A percentile compares a stretch with the other conserved stretches of the same genome.
Evolutionary conservation across 1,140 invertebrate genomes (phyloP).

Genomic region (Drosophila guanche): DNA sequence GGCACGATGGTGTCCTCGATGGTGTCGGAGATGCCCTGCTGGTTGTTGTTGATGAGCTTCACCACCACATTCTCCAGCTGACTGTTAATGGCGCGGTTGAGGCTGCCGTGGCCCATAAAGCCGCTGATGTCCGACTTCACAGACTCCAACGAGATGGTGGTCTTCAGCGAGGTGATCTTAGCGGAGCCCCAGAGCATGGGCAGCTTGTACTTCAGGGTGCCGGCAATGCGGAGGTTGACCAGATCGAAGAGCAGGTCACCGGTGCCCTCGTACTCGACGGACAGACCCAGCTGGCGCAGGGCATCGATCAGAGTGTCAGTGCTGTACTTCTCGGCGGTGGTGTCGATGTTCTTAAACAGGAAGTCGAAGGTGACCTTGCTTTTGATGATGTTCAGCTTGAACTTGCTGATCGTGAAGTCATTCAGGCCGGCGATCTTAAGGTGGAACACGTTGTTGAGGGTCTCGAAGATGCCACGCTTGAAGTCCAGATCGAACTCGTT

Average conservation of each 20-base stretch:
- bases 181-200: conserved; percentile 78
- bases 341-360: conserved; percentile 63
- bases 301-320: conserved; percentile 77
- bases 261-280: conserved; percentile 73
- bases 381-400: conserved; percentile 70
- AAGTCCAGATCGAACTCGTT: conserved; percentile 56
- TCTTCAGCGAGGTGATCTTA: conserved; percentile 72
- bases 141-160: conserved; percentile 58
- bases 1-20: conserved; percentile 73
- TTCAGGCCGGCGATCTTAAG: conserved; percentile 73
- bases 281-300: conserved; percentile 68
- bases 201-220: conserved; percentile 71
- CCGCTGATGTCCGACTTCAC: conserved; percentile 69
- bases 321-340: conserved; percentile 67
- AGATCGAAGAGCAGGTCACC: conserved; percentile 68
- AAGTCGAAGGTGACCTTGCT: conserved; percentile 75
- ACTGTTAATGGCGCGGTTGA: conserved; percentile 66
- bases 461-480: conserved; percentile 72
- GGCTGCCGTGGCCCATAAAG: conserved; percentile 72
- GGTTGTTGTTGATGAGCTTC: conserved; percentile 62
- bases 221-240: conserved; percentile 68
- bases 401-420: conserved; percentile 69
- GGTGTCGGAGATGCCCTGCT: conserved; percentile 59
- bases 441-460: conserved; percentile 69
- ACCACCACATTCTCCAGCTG: conserved; percentile 71